Conservation (phyloP, 2,888 invertebrate genomes). For the Eubasilissa splendida region DNA sequence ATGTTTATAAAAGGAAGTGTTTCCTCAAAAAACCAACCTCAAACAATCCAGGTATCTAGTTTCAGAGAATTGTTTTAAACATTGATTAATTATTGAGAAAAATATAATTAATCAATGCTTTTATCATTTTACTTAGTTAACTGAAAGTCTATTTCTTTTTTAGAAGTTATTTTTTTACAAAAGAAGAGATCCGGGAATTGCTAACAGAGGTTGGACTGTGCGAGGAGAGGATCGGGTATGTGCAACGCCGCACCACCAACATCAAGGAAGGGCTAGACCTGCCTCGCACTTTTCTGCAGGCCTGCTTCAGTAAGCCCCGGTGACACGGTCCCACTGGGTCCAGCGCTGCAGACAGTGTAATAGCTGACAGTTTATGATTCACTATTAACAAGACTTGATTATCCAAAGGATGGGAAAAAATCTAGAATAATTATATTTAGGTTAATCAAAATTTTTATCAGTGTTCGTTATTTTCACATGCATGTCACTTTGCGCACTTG, state of each 20-base stretch:
- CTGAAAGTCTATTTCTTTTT: constrained; percentile 60
- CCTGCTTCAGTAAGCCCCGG: constrained; percentile 80
- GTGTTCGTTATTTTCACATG: no score
- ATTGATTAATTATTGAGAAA: neutral
- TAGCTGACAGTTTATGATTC: no score
- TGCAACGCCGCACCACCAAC: constrained; percentile 92
- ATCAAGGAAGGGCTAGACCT: constrained; percentile 93
- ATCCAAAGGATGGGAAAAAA: no score
- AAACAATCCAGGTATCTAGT: no score
- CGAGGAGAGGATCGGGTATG: constrained; percentile 80
- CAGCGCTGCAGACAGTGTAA: no score
- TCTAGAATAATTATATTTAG: no score
- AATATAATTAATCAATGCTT: neutral
- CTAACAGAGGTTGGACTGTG: constrained; percentile 82
- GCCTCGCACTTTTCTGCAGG: constrained; percentile 94
- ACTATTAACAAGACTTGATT: no score
- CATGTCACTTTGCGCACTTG: no score
- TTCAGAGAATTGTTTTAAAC: no score
- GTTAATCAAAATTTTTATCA: no score
- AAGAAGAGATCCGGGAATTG: constrained; percentile 78
- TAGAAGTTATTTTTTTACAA: constrained; percentile 87
- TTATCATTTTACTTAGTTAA: neutral
- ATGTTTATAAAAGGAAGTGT: no score
- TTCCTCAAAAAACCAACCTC: no score
- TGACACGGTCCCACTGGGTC: neutral